Base-by-base conservation (phyloP, 2,113 vertebrate genomes). In the Hymenochirus boettgeri region DNA sequence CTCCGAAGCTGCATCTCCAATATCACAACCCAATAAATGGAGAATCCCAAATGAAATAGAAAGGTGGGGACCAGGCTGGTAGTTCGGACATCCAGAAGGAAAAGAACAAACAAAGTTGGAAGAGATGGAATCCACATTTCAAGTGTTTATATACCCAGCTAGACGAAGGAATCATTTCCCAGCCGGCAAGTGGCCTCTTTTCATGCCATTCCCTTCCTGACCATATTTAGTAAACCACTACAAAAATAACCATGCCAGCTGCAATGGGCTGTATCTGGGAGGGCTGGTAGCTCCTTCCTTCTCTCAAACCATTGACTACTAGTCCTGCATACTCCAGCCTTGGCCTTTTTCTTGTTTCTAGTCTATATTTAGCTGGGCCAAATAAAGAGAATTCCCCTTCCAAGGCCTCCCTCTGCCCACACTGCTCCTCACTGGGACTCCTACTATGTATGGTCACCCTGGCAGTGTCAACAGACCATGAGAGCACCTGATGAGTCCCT, bases 151-250 rank as follows among this genome's bases (percentile, higher is more conserved):
- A 96, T 96, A 93, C 86, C 78, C 85, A 74, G 84, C 77, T 84
- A 87, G 86, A 85, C 86, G 83, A 83, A 76, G 74, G 72, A 85
- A 82, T 85, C 79, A 85, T n/a, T n/a, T n/a, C n/a, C n/a, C n/a
- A n/a, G n/a, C 74, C 74, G 78, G 76, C 77, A 46, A 71, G 50
- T 64, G 85, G 80, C 83, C 82, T 77, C 84, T 78, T 67, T 73
- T 78, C 75, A 24, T 74, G 76, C 83, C 66, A 75, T 75, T 80
- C 80, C 77, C 86, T 84, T 86, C 83, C 84, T 90, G 81, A 88
- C 94, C 93, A 94, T 97, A 97, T 98, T 97, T 96, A 98, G 95
- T 92, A 91, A 94, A 86, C 87, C 88, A 79, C 86, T 89, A 89
- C 93, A 95, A 93, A 97, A 96, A 98, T 96, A 97, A 93, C 86